phyloP scores from a whole-genome alignment of 2,797 vertebrate genomes.

The Enteromius argenteus region DNA sequence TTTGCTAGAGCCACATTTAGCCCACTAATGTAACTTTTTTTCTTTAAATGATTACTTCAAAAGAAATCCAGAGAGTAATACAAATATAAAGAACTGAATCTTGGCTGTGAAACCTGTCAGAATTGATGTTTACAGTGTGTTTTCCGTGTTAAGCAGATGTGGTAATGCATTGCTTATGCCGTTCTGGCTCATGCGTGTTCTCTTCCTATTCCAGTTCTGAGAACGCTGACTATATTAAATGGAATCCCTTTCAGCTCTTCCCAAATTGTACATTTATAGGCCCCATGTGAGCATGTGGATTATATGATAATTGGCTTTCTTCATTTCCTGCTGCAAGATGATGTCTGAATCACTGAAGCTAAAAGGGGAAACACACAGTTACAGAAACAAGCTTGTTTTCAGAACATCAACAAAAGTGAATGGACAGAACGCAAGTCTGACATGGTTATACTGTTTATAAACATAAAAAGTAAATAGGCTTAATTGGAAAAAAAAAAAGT shows the following conservation, averaged over 20 bases:
- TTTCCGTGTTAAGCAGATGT: not conserved
- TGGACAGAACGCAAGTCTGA: not conserved
- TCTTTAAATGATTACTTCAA: not conserved
- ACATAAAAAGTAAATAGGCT: not conserved
- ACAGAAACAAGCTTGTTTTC: not conserved
- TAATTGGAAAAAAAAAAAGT: not conserved
- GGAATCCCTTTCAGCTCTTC: conserved; percentile 34
- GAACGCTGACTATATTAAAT: conserved; percentile 7
- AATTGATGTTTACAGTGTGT: not conserved
- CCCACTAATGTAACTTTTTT: not conserved
- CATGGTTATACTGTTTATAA: not conserved
- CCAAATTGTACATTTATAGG: conserved; percentile 46
- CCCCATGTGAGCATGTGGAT: conserved; percentile 44
- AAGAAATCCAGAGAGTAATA: not conserved
- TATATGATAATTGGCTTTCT: conserved; percentile 51
- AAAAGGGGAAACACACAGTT: conserved; percentile 29
- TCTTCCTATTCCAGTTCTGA: conserved; percentile 27
- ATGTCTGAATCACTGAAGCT: conserved; percentile 49
- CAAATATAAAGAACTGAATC: not conserved
- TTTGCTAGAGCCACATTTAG: not conserved
- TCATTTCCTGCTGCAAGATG: conserved; percentile 49
- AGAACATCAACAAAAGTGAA: not conserved
- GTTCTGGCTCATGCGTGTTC: not conserved
- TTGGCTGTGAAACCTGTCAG: not conserved
- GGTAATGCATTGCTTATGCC: not conserved